Evolutionary conservation across 2,888 invertebrate genomes (phyloP), one percentile per base, ranked within the genome.

Genomic region (Thalpophila matura): DNA sequence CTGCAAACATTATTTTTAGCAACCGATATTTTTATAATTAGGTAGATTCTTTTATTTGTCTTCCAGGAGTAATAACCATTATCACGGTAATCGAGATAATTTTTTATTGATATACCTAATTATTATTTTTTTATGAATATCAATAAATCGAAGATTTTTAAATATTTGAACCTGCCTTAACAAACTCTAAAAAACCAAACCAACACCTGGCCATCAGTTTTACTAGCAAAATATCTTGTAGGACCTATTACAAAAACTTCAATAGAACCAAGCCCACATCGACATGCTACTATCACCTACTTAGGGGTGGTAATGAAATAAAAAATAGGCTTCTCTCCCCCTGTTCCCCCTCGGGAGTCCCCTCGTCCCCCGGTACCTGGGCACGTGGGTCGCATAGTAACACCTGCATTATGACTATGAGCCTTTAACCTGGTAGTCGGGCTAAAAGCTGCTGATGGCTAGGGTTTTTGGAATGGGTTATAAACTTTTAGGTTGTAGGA

Each of bases 301-400:
- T 84, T 78, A 73, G 24, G 83, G 85, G 84, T 75, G 81, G 85
- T 79, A 82, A 81, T 81, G 81, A 82, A 81, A 84, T 84, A 84
- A 85, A 85, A 86, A 84, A 76, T 77, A 73, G 77, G 58, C 74
- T 70, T 53, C 38, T 42, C n/a, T 35, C 62, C 63, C 69, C 54
- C 49, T 26, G 5, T 12, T 40, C 56, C 45, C 50, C 60, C n/a
- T 29, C 26, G 45, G 40, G 14, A 26, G 43, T 18, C 37, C 63
- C 64, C 62, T 18, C 49, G 12, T 40, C 61, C 63, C 70, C 62
- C 64, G 58, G 57, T 78, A 85, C 83, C 79, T 80, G 76, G 5
- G 74, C 56, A 68, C 84, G 82, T 66, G 80, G 66, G 46, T 42
- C 49, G 86, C 82, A 84, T 84, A 82, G 76, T 77, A 84, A 84